A percentile compares a stretch with the other conserved stretches of the same genome.
phyloP scores from a whole-genome alignment of 1,140 invertebrate genomes.

The Samia ricini region DNA sequence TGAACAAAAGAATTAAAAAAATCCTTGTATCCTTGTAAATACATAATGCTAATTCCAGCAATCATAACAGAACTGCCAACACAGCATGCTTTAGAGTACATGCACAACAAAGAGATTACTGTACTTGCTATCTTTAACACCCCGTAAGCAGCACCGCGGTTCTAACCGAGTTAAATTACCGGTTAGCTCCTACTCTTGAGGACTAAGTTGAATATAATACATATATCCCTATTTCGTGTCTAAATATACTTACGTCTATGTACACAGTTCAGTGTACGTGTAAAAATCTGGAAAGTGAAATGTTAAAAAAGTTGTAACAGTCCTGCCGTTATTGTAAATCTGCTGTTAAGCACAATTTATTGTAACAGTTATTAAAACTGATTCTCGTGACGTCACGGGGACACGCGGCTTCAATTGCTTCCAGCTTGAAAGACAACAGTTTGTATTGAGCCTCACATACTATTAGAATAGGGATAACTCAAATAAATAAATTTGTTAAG shows the following conservation, averaged over 20 bases:
- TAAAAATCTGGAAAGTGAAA: slow-evolving; percentile 65
- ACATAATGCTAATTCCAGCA: too few relatives aligned
- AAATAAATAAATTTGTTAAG: neutral
- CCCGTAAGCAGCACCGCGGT: too few relatives aligned
- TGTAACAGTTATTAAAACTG: slow-evolving; percentile 41
- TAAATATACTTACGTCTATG: slow-evolving; percentile 20
- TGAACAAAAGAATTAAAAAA: too few relatives aligned
- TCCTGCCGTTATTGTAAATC: slow-evolving; percentile 43
- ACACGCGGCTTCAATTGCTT: slow-evolving; percentile 10
- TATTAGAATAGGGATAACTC: neutral
- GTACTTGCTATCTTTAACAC: too few relatives aligned
- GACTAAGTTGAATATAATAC: too few relatives aligned
- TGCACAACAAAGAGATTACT: too few relatives aligned
- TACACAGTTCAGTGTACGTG: slow-evolving; percentile 30
- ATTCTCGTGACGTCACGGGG: neutral
- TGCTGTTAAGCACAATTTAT: slow-evolving; percentile 56
- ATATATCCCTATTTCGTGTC: too few relatives aligned
- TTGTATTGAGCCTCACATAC: neutral
- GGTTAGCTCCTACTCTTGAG: too few relatives aligned
- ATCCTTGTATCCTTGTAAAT: too few relatives aligned
- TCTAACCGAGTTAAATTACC: too few relatives aligned
- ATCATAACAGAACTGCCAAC: too few relatives aligned
- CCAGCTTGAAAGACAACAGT: neutral
- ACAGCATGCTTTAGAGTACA: too few relatives aligned
- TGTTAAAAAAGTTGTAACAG: slow-evolving; percentile 62